Evolutionary conservation across 1,140 invertebrate species (phyloP).

Genomic region (Ephestia elutella): DNA sequence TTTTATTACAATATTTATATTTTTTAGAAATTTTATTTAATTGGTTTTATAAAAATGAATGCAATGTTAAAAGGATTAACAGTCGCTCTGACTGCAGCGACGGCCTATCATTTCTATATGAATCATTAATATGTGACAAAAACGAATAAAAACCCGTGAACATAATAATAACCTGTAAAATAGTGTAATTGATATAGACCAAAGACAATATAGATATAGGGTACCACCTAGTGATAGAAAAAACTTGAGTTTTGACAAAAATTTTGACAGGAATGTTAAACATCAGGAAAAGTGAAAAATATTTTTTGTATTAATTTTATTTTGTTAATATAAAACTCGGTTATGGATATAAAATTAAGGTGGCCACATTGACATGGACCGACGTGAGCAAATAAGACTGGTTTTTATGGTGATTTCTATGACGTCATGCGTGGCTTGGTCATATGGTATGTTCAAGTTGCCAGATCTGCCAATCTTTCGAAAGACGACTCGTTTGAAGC

Average conservation of each 20-base stretch:
- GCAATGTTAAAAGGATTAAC: conserved; percentile 27
- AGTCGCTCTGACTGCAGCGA: conserved; percentile 27
- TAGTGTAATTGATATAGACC: background rate
- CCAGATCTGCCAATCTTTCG: conserved; percentile 12
- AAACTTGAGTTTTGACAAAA: conserved; percentile 10
- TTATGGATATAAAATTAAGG: conserved; percentile 22
- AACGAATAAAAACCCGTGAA: background rate
- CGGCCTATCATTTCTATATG: conserved; percentile 36
- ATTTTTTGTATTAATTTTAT: conserved; percentile 9
- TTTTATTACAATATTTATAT: background rate
- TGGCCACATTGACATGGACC: conserved; percentile 35
- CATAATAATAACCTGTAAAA: background rate
- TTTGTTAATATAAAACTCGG: conserved; percentile 10
- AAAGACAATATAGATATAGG: background rate
- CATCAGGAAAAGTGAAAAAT: conserved; percentile 9
- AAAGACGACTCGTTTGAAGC: conserved; percentile 10
- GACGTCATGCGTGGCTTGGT: conserved; percentile 41
- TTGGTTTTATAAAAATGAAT: conserved; percentile 21
- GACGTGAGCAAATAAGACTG: conserved; percentile 34
- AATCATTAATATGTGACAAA: conserved; percentile 6
- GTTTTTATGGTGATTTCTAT: conserved; percentile 38
- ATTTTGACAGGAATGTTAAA: conserved; percentile 17
- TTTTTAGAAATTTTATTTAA: conserved; percentile 2
- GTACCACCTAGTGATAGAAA: background rate
- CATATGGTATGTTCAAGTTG: conserved; percentile 34